Evolutionary conservation across 2,113 vertebrate species (phyloP).

Genomic region (Gambusia holbrooki): DNA sequence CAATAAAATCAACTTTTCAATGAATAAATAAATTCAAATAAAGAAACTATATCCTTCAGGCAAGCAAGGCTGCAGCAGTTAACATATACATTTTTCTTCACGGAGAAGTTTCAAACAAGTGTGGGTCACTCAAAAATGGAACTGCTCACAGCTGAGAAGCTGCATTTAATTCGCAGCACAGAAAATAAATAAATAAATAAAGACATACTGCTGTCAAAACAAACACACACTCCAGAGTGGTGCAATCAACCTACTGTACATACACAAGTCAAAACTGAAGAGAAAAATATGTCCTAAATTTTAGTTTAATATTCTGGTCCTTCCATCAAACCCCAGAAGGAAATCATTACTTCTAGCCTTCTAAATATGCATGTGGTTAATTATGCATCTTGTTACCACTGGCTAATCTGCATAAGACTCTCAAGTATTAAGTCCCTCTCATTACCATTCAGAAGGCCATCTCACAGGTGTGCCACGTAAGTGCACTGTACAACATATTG

Average conservation of each 20-base stretch:
- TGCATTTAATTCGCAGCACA: constrained; percentile 18
- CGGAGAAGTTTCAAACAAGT: constrained; percentile 57
- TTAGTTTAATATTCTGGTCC: constrained; percentile 51
- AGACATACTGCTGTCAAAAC: neutral
- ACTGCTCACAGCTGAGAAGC: constrained; percentile 15
- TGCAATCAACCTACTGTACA: neutral
- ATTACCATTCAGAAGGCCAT: constrained; percentile 61
- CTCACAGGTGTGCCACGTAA: constrained; percentile 68
- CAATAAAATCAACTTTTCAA: constrained; percentile 49
- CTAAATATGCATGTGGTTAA: constrained; percentile 74
- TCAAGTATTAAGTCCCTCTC: constrained; percentile 63
- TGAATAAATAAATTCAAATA: constrained; percentile 13
- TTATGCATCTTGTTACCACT: constrained; percentile 73
- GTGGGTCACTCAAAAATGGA: constrained; percentile 33
- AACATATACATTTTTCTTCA: constrained; percentile 73
- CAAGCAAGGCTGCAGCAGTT: constrained; percentile 45
- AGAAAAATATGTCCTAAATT: constrained; percentile 9
- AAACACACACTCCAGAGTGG: constrained; percentile 3
- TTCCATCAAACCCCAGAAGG: constrained; percentile 54
- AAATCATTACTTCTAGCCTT: constrained; percentile 62
- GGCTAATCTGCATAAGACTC: constrained; percentile 71
- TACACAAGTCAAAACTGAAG: constrained; percentile 2
- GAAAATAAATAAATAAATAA: neutral
- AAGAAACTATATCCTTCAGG: constrained; percentile 28
- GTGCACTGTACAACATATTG: constrained; percentile 52